Evolutionary conservation across 2,113 vertebrate genomes (phyloP), one percentile per base, ranked within the genome.

Genomic region (Oryzias celebensis): DNA sequence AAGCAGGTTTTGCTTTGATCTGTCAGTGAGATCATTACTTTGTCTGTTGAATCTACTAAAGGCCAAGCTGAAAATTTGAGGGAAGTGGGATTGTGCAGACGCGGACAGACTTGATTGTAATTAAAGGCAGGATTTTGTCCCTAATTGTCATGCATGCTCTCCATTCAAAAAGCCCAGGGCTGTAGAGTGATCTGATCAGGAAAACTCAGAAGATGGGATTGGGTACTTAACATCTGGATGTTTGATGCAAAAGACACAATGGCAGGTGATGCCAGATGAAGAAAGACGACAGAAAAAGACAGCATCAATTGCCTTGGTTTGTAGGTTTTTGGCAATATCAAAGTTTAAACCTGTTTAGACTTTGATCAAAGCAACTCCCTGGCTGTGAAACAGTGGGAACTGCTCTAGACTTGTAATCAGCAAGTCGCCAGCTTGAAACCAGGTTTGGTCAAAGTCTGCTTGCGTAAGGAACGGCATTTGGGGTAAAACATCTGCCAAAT

Each of bases 1-100:
- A 23, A 45, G 61, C 63, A 78, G 78, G 64, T 76, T 55, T 73
- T 24, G 44, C 56, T 78, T 83, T 83, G 76, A 77, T 86, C 66
- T 78, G 71, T 77, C 72, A 70, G 49, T 74, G 57, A 67, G 71
- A 62, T 80, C 63, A 69, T 83, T 83, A 75, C 58, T 47, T 52
- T 66, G 73, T 74, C 68, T 78, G 58, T 62, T 62, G 67, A 70
- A 36, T 10, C 12, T 36, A 10, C 36, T 36, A 36, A 65, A 60
- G 66, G 62, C 70, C 61, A 77, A 69, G 55, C 58, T 76, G 65
- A 71, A 54, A 64, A 45, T 55, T 15, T 50, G 52, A 53, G 57
- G 43, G 52, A 66, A 42, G 23, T 51, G 59, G 65, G 50, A 48
- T 52, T 62, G 31, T 58, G 45, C 24, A 68, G 77, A 71, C 61